phyloP scores from a whole-genome alignment of 2,113 vertebrate species.

The Larimichthys crocea region DNA sequence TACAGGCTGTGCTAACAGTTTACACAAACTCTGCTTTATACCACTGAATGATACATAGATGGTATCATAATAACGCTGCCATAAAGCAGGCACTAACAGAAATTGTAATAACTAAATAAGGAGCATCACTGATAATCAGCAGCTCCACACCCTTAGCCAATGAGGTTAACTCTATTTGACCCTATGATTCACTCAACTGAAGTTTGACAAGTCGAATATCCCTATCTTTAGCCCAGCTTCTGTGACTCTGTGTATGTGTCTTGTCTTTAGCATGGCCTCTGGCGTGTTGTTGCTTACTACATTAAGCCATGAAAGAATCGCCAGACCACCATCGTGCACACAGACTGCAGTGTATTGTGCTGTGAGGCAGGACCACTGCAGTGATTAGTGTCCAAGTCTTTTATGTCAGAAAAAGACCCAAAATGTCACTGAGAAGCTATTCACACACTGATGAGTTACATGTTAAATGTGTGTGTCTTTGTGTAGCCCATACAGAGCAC shows the following conservation, averaged over 20 bases:
- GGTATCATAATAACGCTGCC: constrained; percentile 1
- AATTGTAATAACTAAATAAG: constrained; percentile 7
- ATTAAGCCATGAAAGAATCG: constrained; percentile 76
- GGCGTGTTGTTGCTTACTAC: constrained; percentile 82
- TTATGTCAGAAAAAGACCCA: constrained; percentile 42
- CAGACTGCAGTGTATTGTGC: constrained; percentile 67
- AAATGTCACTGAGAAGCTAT: constrained; percentile 65
- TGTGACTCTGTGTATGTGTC: constrained; percentile 54
- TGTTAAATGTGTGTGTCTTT: constrained; percentile 63
- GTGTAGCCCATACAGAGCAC: constrained; percentile 37
- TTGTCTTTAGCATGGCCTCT: constrained; percentile 70
- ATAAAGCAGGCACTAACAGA: background rate
- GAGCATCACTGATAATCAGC: constrained; percentile 25
- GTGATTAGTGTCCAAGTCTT: constrained; percentile 59
- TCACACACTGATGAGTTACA: constrained; percentile 48
- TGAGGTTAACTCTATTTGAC: constrained; percentile 71
- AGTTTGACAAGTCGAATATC: constrained; percentile 67
- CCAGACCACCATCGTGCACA: constrained; percentile 73
- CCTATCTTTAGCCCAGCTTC: constrained; percentile 72
- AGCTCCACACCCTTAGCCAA: constrained; percentile 4
- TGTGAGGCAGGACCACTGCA: constrained; percentile 20
- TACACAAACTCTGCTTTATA: background rate
- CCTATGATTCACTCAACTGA: constrained; percentile 66
- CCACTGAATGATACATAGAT: background rate
- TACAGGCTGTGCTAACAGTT: background rate